Percentiles rank a stretch among this genome's conserved stretches.
phyloP scores from a whole-genome alignment of 2,797 vertebrate genomes.

The Erpetoichthys calabaricus region DNA sequence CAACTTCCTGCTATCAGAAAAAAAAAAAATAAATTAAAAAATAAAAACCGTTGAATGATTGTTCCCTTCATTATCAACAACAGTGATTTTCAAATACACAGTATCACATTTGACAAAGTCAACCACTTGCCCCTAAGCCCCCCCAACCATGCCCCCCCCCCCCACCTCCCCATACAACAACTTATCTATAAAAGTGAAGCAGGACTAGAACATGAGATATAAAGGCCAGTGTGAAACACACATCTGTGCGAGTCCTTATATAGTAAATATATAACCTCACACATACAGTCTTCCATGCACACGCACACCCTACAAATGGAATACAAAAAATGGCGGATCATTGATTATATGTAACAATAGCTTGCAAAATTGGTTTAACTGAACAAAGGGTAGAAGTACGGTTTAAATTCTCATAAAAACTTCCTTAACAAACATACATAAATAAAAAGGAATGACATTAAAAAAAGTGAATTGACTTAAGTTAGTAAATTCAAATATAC shows the following conservation, averaged over 20 bases:
- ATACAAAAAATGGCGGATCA: conserved; percentile 21
- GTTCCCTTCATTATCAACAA: conserved; percentile 80
- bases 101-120: conserved; percentile 53
- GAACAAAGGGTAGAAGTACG: conserved; percentile 34
- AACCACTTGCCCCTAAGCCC: too few relatives aligned
- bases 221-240: too few relatives aligned
- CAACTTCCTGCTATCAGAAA: conserved; percentile 11
- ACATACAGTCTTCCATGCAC: too few relatives aligned
- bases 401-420: conserved; percentile 59
- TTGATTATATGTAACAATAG: conserved; percentile 52
- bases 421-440: conserved; percentile 56
- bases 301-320: too few relatives aligned
- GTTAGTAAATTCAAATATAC: conserved; percentile 96
- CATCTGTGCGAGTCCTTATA: too few relatives aligned
- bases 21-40: too few relatives aligned
- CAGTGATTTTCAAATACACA: conserved; percentile 33
- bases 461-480: conserved; percentile 74
- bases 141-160: too few relatives aligned
- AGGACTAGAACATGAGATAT: too few relatives aligned
- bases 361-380: conserved; percentile 39
- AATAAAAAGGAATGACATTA: conserved; percentile 72
- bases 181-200: too few relatives aligned
- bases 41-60: conserved; percentile 32
- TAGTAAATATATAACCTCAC: too few relatives aligned
- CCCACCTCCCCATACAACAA: too few relatives aligned